These are phyloP conservation scores for Hemicrepidius hirtus DNA, from an alignment of 2,888 invertebrate species.

Conservation along the genomic window DNA sequence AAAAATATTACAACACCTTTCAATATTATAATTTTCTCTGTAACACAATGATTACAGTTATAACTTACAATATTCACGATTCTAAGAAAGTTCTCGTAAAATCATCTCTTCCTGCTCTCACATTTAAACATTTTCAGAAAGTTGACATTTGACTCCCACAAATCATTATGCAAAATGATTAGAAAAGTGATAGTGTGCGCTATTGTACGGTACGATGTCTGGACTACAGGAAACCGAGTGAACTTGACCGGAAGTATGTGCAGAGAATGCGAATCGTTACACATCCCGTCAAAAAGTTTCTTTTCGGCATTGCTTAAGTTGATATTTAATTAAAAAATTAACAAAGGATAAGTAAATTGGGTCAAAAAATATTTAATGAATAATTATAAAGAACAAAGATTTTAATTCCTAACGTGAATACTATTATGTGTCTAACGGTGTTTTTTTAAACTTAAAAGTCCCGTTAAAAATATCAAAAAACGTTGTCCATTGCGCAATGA, in stretches of 20 bases:
- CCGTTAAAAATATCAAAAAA: no score
- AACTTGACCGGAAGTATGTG: slow-evolving; percentile 24
- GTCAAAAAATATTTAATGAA: no score
- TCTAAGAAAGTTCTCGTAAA: slow-evolving; percentile 5
- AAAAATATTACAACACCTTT: no score
- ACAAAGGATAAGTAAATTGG: no score
- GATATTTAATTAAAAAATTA: background rate
- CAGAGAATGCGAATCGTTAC: slow-evolving; percentile 12
- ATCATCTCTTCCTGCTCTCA: slow-evolving; percentile 4
- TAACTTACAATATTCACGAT: background rate
- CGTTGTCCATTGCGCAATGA: background rate
- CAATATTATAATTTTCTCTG: no score
- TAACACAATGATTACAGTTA: background rate
- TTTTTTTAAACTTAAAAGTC: no score
- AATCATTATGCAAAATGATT: slow-evolving; percentile 7
- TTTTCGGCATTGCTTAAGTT: slow-evolving; percentile 1
- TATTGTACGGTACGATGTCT: background rate
- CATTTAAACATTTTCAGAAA: background rate
- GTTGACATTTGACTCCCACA: slow-evolving; percentile 28
- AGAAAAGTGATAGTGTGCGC: slow-evolving; percentile 18
- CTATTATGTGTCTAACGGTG: no score
- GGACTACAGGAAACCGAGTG: slow-evolving; percentile 3
- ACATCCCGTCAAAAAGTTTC: slow-evolving; percentile 19
- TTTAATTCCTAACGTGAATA: no score
- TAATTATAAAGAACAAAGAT: no score